phyloP scores from a whole-genome alignment of 2,113 vertebrate genomes.

The Caranx melampygus region DNA sequence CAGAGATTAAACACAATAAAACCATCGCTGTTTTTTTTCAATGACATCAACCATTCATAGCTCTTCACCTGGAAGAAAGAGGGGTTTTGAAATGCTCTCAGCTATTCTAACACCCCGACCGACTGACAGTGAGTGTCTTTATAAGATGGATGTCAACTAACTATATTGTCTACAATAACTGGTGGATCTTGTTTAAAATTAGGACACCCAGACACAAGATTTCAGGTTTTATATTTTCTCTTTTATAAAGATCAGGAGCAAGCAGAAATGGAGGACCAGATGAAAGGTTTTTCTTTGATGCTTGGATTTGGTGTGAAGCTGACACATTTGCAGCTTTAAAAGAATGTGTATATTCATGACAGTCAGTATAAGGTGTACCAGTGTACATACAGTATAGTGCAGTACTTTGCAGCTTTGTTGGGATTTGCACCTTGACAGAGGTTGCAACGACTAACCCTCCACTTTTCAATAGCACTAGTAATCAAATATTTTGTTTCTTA shows the following conservation, averaged over 20 bases:
- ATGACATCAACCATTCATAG: slow-evolving; percentile 30
- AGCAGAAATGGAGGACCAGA: background rate
- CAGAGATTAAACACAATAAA: slow-evolving; percentile 20
- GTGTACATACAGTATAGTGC: background rate
- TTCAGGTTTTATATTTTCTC: background rate
- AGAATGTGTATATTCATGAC: background rate
- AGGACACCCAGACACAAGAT: background rate
- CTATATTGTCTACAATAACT: background rate
- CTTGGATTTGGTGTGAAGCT: background rate
- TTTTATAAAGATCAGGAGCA: background rate
- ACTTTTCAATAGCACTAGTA: slow-evolving; percentile 32
- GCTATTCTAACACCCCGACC: slow-evolving; percentile 1
- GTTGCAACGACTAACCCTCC: slow-evolving; percentile 47
- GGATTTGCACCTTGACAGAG: slow-evolving; percentile 42
- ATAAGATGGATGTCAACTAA: slow-evolving; percentile 13
- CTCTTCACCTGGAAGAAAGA: slow-evolving; percentile 9
- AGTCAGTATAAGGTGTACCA: slow-evolving; percentile 9
- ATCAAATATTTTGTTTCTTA: slow-evolving; percentile 60
- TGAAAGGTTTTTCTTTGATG: background rate
- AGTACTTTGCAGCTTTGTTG: slow-evolving; percentile 30
- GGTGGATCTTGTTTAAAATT: background rate
- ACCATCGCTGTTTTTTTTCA: slow-evolving; percentile 3
- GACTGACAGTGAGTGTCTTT: slow-evolving; percentile 18
- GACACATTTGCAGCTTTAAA: slow-evolving; percentile 3
- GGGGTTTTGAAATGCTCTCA: slow-evolving; percentile 24